Conservation (phyloP, 2,113 vertebrate species). For the Notothenia rossii region DNA sequence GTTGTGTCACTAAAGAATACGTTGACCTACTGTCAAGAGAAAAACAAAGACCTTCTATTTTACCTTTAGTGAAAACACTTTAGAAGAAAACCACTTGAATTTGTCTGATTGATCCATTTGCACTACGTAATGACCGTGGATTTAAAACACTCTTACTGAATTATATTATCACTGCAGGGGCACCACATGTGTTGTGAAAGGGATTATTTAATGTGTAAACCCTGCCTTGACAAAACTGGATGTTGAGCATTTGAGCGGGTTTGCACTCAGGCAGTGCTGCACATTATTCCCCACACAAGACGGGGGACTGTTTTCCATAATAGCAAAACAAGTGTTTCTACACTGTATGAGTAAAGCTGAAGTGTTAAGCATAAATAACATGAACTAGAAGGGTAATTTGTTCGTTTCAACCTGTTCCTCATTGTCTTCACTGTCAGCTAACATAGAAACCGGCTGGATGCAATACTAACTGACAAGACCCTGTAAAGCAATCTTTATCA, state of each 20-base stretch:
- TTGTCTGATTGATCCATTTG: not conserved
- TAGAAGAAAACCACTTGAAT: not conserved
- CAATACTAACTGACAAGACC: not conserved
- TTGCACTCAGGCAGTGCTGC: not conserved
- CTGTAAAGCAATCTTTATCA: not conserved
- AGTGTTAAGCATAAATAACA: not conserved
- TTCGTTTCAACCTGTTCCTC: not conserved
- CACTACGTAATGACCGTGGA: not conserved
- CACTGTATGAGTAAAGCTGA: not conserved
- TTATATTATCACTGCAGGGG: not conserved
- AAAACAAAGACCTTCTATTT: too few relatives aligned
- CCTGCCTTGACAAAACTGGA: not conserved
- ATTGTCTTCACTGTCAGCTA: not conserved
- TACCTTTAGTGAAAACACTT: not conserved
- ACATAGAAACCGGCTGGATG: not conserved
- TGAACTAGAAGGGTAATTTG: not conserved
- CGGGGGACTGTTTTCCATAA: not conserved
- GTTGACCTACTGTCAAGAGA: too few relatives aligned
- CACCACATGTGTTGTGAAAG: not conserved
- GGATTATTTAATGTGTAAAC: not conserved
- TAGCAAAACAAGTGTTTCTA: not conserved
- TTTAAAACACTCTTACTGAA: not conserved
- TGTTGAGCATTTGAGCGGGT: not conserved
- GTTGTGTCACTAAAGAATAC: not conserved
- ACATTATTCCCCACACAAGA: not conserved